Conservation (phyloP, 2,888 invertebrate genomes). For the Hirtodrosophila histrioides region DNA sequence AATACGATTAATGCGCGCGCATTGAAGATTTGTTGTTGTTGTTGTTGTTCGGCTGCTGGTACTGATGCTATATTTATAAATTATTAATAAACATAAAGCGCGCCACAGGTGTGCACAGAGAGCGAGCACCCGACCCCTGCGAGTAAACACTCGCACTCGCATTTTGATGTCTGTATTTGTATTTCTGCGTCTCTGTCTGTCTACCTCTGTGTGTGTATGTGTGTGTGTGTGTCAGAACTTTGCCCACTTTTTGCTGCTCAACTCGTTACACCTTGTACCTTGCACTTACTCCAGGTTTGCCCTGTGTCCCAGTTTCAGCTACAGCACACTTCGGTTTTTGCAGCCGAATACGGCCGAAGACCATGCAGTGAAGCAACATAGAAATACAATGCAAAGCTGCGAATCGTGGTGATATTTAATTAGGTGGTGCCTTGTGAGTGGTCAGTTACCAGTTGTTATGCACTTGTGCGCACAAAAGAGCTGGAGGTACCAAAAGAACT, state of each 20-base stretch:
- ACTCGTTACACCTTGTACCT: conserved; percentile 30
- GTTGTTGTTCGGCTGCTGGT: conserved; percentile 25
- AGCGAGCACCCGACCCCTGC: conserved; percentile 31
- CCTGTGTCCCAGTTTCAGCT: not conserved
- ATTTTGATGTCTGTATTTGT: conserved; percentile 21
- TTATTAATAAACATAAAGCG: conserved; percentile 76
- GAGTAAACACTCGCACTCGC: conserved; percentile 29
- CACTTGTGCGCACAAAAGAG: too few relatives aligned
- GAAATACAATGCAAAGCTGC: too few relatives aligned
- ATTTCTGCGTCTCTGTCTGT: conserved; percentile 21
- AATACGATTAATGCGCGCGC: conserved; percentile 35
- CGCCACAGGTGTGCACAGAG: conserved; percentile 71
- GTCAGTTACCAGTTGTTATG: too few relatives aligned
- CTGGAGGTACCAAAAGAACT: too few relatives aligned
- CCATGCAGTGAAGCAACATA: too few relatives aligned
- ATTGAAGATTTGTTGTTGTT: conserved; percentile 24
- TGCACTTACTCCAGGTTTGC: conserved; percentile 12
- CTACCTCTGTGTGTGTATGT: conserved; percentile 4
- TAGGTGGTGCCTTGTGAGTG: too few relatives aligned
- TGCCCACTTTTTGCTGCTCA: conserved; percentile 24
- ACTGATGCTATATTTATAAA: conserved; percentile 63
- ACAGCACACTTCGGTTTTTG: conserved; percentile 1
- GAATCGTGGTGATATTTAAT: too few relatives aligned
- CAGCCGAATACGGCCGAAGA: not conserved
- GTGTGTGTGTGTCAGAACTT: conserved; percentile 24